Conservation (phyloP, 2,797 vertebrate species). For the Ctenopoma multispine region DNA sequence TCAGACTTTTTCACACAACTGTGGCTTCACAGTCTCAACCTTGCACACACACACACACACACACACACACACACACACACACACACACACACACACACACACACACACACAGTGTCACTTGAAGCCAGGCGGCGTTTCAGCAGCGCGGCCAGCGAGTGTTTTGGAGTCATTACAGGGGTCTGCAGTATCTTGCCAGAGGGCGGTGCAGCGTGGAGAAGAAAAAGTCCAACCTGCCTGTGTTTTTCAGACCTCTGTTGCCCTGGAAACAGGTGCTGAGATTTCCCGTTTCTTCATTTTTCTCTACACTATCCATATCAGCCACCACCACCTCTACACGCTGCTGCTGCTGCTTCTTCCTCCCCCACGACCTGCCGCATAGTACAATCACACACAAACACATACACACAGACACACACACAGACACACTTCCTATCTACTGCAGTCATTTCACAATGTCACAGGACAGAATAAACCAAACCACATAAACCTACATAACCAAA, state of each 20-base stretch:
- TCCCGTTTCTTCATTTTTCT: slow-evolving; percentile 82
- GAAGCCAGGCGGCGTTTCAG: slow-evolving; percentile 27
- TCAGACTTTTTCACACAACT: no score
- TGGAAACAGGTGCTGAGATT: slow-evolving; percentile 89
- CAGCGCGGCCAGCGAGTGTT: slow-evolving; percentile 28
- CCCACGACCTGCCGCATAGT: slow-evolving; percentile 84
- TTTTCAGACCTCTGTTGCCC: slow-evolving; percentile 87
- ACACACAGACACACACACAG: no score
- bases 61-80: slow-evolving; percentile 5
- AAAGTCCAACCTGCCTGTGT: slow-evolving; percentile 80
- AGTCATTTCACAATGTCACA: slow-evolving; percentile 86
- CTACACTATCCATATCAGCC: slow-evolving; percentile 79
- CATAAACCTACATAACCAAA: slow-evolving; percentile 26
- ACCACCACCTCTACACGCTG: slow-evolving; percentile 51
- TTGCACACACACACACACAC: background rate
- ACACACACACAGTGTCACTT: slow-evolving; percentile 15
- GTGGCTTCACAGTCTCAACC: background rate
- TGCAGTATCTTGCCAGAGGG: slow-evolving; percentile 77
- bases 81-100: slow-evolving; percentile 5
- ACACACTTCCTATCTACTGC: slow-evolving; percentile 77
- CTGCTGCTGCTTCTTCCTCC: slow-evolving; percentile 57
- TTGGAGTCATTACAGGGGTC: slow-evolving; percentile 70
- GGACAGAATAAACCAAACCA: no score
- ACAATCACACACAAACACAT: slow-evolving; percentile 56
- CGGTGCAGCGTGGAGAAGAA: slow-evolving; percentile 75